Conservation (phyloP, 2,113 vertebrate species). For the Etia nguti region DNA sequence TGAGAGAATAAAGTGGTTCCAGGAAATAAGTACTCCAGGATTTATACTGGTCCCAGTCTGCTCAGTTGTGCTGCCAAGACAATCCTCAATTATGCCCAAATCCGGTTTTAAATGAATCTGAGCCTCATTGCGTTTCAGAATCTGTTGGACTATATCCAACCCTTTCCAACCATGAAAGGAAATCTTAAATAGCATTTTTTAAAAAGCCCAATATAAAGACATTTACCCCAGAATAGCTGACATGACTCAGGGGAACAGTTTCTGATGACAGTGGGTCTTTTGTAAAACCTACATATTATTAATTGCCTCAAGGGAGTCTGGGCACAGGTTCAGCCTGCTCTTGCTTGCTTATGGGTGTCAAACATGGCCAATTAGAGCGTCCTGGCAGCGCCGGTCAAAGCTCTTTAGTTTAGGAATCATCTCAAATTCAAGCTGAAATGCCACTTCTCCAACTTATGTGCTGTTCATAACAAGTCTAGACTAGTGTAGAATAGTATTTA, state of each 20-base stretch:
- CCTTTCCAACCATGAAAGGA: background rate
- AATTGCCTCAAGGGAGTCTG: background rate
- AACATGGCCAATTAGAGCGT: background rate
- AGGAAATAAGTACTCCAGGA: background rate
- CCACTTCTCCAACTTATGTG: background rate
- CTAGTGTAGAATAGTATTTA: background rate
- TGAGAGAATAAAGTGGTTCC: background rate
- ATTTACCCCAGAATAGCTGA: background rate
- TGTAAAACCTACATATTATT: constrained; percentile 4
- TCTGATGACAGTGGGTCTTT: background rate
- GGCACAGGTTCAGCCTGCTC: background rate
- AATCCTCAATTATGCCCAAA: background rate
- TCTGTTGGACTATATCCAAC: background rate
- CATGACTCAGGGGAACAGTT: background rate
- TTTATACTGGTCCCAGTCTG: background rate
- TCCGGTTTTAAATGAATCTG: background rate
- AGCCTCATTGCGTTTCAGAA: background rate
- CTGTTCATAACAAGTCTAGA: background rate
- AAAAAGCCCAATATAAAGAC: background rate
- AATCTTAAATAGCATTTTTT: background rate
- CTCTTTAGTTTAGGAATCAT: constrained; percentile 10
- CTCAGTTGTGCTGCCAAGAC: background rate
- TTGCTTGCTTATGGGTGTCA: background rate
- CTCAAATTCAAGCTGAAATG: background rate
- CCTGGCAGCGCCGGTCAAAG: constrained; percentile 13